Percentiles rank a stretch among this genome's conserved stretches.
These are phyloP conservation scores for Hystrix cristata DNA, from an alignment of 2,113 vertebrate species.

Conservation along the genomic window DNA sequence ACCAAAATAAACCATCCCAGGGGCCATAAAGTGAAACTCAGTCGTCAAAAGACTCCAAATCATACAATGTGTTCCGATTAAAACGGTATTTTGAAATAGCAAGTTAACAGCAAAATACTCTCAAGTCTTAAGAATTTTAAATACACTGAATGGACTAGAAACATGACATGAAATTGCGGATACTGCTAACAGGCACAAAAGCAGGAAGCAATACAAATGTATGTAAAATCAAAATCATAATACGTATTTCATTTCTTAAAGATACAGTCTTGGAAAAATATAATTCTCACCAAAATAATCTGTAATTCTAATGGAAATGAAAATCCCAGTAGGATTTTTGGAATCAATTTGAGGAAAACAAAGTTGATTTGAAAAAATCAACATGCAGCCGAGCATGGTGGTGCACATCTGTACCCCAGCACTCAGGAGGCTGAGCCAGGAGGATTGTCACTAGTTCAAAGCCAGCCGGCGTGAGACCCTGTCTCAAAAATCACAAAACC, in stretches of 20 bases:
- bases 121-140: slow-evolving; percentile 2
- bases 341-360: background rate
- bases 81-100: background rate
- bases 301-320: slow-evolving; percentile 33
- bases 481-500: background rate
- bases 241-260: background rate
- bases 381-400: background rate
- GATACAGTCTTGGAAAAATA: background rate
- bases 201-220: background rate
- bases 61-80: background rate
- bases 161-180: background rate
- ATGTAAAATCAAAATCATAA: background rate
- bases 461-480: too few relatives aligned
- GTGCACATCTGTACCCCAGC: too few relatives aligned
- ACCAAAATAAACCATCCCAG: background rate
- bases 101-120: background rate
- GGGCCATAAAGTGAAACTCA: background rate
- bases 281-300: background rate
- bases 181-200: background rate
- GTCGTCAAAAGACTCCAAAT: background rate
- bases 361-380: slow-evolving; percentile 40
- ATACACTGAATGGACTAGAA: background rate
- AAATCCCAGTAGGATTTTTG: background rate
- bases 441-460: too few relatives aligned
- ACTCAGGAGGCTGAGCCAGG: too few relatives aligned